A percentile compares a stretch with the other conserved stretches of the same genome.
Conservation (phyloP, 2,113 vertebrate species). For the Athene noctua region DNA sequence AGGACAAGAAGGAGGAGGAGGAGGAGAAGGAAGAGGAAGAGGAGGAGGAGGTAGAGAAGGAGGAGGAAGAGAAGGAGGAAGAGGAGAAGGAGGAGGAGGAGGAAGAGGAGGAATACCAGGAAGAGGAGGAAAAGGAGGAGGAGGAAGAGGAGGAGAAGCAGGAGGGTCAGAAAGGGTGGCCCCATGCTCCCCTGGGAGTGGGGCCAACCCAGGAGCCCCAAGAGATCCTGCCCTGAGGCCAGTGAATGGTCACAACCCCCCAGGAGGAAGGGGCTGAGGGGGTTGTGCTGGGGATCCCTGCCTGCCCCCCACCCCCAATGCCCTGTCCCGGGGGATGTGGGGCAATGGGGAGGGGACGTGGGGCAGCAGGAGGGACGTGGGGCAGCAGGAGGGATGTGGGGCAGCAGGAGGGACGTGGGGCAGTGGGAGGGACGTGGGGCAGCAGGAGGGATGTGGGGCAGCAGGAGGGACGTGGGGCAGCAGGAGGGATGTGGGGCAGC, state of each 20-base stretch:
- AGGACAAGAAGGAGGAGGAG: neutral
- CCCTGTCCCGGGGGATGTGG: fast-evolving
- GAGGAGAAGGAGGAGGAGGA: neutral
- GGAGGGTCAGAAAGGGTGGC: neutral
- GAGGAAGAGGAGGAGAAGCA: neutral
- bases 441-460: neutral
- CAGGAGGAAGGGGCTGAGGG: neutral
- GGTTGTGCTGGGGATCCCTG: fast-evolving
- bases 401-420: fast-evolving
- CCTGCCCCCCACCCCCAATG: neutral
- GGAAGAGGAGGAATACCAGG: neutral
- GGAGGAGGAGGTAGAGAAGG: neutral
- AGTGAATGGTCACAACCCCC: fast-evolving
- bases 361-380: neutral
- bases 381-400: neutral
- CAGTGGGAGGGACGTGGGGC: neutral
- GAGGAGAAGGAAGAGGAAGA: neutral
- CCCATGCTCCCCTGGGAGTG: fast-evolving
- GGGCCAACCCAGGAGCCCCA: fast-evolving
- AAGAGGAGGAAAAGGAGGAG: neutral
- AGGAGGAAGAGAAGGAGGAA: neutral
- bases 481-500: fast-evolving
- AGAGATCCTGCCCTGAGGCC: neutral
- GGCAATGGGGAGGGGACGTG: fast-evolving
- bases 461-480: fast-evolving